Percentiles rank a stretch among this genome's conserved stretches.
phyloP scores from a whole-genome alignment of 2,888 invertebrate genomes.

The Mythimna vitellina region DNA sequence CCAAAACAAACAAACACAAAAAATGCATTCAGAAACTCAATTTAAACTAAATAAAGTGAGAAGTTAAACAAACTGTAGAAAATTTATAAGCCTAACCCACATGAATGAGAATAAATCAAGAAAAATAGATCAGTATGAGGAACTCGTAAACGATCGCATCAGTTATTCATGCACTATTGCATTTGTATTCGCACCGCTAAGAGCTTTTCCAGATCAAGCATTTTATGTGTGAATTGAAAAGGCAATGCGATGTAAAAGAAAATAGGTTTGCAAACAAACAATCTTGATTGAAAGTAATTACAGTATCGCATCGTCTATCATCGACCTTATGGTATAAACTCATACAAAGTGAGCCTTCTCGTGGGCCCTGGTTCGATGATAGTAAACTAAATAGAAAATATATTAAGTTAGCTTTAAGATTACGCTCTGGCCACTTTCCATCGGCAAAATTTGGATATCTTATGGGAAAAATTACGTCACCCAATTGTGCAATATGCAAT shows the following conservation, averaged over 20 bases:
- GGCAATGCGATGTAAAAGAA: neutral
- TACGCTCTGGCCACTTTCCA: too few relatives aligned
- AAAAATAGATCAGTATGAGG: slow-evolving; percentile 24
- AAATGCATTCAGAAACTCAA: slow-evolving; percentile 25
- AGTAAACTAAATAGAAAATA: too few relatives aligned
- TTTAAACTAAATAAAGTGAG: slow-evolving; percentile 36
- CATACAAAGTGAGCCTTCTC: too few relatives aligned
- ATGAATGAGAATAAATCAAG: slow-evolving; percentile 37
- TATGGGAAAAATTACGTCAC: too few relatives aligned
- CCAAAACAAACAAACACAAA: slow-evolving; percentile 32
- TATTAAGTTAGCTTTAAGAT: too few relatives aligned
- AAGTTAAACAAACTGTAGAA: slow-evolving; percentile 44
- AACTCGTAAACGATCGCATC: slow-evolving; percentile 20
- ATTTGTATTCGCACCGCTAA: slow-evolving; percentile 29
- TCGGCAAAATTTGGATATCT: too few relatives aligned
- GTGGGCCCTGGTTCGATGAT: too few relatives aligned
- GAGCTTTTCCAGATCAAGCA: slow-evolving; percentile 42
- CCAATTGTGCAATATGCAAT: too few relatives aligned
- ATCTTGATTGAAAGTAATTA: slow-evolving; percentile 1
- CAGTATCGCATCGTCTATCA: neutral
- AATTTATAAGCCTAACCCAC: slow-evolving; percentile 36
- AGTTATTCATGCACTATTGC: slow-evolving; percentile 47
- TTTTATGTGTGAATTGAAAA: slow-evolving; percentile 16
- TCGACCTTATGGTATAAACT: too few relatives aligned
- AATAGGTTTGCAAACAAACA: neutral